Conservation (phyloP, 1,140 invertebrate genomes). For the Berghia stephanieae region DNA sequence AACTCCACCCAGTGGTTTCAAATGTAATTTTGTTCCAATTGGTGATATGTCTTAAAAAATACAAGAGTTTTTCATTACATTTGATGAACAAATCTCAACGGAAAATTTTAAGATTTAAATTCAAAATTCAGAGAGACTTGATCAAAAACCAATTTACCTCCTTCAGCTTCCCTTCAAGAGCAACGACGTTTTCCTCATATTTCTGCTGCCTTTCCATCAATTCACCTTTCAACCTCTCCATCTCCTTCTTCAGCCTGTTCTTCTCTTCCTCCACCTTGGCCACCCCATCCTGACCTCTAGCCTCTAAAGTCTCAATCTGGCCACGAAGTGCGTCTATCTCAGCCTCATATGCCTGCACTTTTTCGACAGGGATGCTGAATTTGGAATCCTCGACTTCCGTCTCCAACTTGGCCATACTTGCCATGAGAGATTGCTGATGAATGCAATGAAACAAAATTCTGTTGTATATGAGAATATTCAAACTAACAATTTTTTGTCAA, state of each 20-base stretch:
- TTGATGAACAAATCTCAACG: no score
- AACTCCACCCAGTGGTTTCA: no score
- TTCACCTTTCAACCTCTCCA: constrained; percentile 54
- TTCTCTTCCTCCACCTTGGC: constrained; percentile 33
- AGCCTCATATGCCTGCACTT: constrained; percentile 11
- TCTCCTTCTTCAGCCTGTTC: constrained; percentile 34
- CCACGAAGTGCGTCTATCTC: constrained; percentile 8
- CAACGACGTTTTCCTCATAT: constrained; percentile 57
- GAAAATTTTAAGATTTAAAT: no score
- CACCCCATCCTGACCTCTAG: constrained; percentile 27
- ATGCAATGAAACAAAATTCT: not conserved
- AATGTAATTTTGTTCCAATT: no score
- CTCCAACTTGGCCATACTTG: constrained; percentile 11
- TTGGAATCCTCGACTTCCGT: not conserved
- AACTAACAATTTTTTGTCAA: no score
- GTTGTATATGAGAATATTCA: no score
- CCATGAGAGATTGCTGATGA: not conserved
- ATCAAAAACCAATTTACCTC: no score
- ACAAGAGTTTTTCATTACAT: no score
- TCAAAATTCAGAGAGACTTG: no score
- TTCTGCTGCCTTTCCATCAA: constrained; percentile 56
- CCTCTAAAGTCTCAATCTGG: constrained; percentile 17
- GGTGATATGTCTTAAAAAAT: no score
- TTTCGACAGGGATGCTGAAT: constrained; percentile 16
- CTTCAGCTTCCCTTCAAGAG: constrained; percentile 46